Evolutionary conservation across 1,140 invertebrate genomes (phyloP).

Genomic region (Diorhabda elongata): DNA sequence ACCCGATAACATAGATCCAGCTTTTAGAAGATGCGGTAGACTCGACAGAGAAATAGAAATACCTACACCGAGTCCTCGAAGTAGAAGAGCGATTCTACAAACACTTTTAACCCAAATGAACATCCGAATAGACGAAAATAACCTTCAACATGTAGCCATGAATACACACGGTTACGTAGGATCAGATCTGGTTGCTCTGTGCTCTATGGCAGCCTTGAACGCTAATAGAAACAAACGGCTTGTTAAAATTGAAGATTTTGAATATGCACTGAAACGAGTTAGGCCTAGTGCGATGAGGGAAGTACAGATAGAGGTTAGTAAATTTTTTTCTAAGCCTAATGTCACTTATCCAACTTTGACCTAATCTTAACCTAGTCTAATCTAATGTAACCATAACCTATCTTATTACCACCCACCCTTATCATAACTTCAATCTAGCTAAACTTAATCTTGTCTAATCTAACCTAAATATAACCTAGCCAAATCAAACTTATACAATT

Average conservation of each 20-base stretch:
- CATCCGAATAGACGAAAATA: constrained; percentile 54
- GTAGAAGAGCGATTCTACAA: constrained; percentile 63
- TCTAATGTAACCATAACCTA: too few relatives aligned
- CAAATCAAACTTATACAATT: too few relatives aligned
- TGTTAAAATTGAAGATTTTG: constrained; percentile 52
- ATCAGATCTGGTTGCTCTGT: constrained; percentile 74
- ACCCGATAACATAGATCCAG: constrained; percentile 65
- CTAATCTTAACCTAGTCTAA: too few relatives aligned
- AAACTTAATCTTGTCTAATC: too few relatives aligned
- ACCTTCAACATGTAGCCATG: constrained; percentile 62
- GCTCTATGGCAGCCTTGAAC: constrained; percentile 63
- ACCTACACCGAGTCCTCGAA: constrained; percentile 65
- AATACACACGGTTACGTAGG: constrained; percentile 84
- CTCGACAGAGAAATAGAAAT: constrained; percentile 86
- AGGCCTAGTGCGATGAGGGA: constrained; percentile 89
- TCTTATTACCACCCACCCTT: too few relatives aligned
- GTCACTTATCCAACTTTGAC: too few relatives aligned
- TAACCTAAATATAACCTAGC: too few relatives aligned
- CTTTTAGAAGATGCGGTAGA: constrained; percentile 70
- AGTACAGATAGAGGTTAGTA: constrained; percentile 65
- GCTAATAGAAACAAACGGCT: constrained; percentile 47
- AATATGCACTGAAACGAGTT: constrained; percentile 62
- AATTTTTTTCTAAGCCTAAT: too few relatives aligned
- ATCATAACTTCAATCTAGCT: too few relatives aligned
- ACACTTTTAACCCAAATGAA: constrained; percentile 56